phyloP scores from a whole-genome alignment of 2,888 invertebrate species.

The Lepidonotus clava region DNA sequence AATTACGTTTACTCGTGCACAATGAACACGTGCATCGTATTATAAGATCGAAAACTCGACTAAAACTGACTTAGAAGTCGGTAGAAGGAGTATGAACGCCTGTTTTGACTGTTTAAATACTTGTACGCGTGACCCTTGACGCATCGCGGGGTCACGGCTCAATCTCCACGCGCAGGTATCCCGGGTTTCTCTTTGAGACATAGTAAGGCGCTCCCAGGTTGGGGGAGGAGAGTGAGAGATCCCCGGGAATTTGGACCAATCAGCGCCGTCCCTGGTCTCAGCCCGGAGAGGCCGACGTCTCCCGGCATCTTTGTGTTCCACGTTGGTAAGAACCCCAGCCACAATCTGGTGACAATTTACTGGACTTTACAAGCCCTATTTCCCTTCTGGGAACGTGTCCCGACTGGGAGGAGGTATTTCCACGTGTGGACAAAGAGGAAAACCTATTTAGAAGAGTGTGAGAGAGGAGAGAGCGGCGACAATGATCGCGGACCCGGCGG shows the following conservation, averaged over 20 bases:
- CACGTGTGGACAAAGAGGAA: not conserved
- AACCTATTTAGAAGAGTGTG: not conserved
- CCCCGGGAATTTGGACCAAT: not conserved
- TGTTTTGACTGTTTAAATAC: not conserved
- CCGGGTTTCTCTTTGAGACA: not conserved
- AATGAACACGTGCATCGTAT: too few species aligned
- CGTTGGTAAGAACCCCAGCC: conserved; percentile 39
- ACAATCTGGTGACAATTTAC: not conserved
- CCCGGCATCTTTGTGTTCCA: conserved; percentile 56
- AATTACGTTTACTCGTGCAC: too few species aligned
- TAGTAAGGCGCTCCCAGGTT: not conserved
- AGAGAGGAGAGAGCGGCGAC: not conserved
- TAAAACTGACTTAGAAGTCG: too few species aligned
- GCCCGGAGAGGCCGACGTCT: conserved; percentile 39
- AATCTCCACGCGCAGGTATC: not conserved
- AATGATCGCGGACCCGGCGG: conserved; percentile 56
- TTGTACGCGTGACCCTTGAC: not conserved
- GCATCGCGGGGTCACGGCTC: not conserved
- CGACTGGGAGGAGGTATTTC: not conserved
- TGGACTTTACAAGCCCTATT: not conserved
- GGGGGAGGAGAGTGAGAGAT: not conserved
- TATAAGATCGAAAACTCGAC: too few species aligned
- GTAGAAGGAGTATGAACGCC: too few species aligned
- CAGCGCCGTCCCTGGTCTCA: not conserved
- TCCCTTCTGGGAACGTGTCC: not conserved